Base-by-base conservation (phyloP, 1,140 invertebrate species). In the Tetramorium alpestre region DNA sequence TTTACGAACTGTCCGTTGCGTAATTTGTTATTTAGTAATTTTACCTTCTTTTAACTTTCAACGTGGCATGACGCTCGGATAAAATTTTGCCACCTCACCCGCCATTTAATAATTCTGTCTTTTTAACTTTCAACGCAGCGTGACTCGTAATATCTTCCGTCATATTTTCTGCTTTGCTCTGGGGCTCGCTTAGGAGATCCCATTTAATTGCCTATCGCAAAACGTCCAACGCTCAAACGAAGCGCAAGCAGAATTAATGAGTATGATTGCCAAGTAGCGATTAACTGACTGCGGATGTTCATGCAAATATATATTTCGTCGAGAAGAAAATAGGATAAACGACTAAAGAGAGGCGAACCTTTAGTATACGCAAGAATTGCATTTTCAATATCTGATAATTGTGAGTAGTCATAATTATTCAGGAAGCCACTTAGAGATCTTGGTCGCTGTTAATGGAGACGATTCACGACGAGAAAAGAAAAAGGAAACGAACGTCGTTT, bases 401-500 rank as follows among this genome's bases (percentile, higher is more conserved):
- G 28, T 18, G 47, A 69, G 10, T 72, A 69, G 10, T 72, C 28
- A 22, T 62, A 73, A 84, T 84, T 73, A 73, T 72, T 82, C 56
- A 72, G 51, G 38, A 72, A 58, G 33, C 47, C 28, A 47, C 33
- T 25, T 44, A 64, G 11, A n/a, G 41, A 64, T 10, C 4, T 4
- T 49, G n/a, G n/a, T 54, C 10, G 25, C 18, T 3, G n/a, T 22
- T 62, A 18, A 18, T 54, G n/a, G 60, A 78, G 56, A 86, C 33
- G 62, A 90, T 81, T 54, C 72, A 25, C 54, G 72, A 76, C 56
- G 76, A 25, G 73, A 82, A 77, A 87, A 82, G 81, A 86, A 89
- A 91, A 81, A 89, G 82, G 88, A 91, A 91, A 91, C 69, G 84
- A 67, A 67, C 72, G 47, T 11, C 49, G 77, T 62, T 54, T 54